These are phyloP conservation scores for Nomia melanderi DNA, from an alignment of 1,140 invertebrate species.

Conservation along the genomic window DNA sequence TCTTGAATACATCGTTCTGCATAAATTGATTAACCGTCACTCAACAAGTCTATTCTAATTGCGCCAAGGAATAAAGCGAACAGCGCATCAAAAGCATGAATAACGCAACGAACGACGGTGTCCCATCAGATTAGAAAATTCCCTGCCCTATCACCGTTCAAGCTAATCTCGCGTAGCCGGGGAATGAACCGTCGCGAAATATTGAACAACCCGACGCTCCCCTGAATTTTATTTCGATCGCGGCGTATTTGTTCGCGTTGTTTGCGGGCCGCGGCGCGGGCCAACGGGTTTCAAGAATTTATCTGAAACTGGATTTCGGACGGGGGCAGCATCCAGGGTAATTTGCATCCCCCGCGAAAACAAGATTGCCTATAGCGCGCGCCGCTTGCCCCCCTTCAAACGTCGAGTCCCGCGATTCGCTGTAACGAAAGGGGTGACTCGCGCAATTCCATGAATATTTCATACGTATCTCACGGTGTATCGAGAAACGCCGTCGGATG, in stretches of 20 bases:
- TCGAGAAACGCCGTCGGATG: constrained; percentile 31
- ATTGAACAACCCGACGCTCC: background rate
- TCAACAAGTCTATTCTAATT: too few relatives aligned
- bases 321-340: background rate
- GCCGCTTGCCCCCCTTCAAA: constrained; percentile 1
- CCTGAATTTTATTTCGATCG: constrained; percentile 29
- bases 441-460: constrained; percentile 48
- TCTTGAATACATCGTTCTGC: too few relatives aligned
- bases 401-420: constrained; percentile 12
- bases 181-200: background rate
- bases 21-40: too few relatives aligned
- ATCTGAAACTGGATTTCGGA: constrained; percentile 35
- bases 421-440: constrained; percentile 43
- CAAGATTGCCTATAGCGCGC: constrained; percentile 26
- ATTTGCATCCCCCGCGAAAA: constrained; percentile 46
- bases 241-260: background rate
- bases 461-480: constrained; percentile 42
- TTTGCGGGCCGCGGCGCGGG: background rate
- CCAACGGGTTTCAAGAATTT: constrained; percentile 30
- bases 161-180: background rate
- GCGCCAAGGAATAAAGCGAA: too few relatives aligned
- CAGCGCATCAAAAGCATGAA: too few relatives aligned
- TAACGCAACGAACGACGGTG: too few relatives aligned
- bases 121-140: too few relatives aligned
- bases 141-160: too few relatives aligned